A percentile compares a stretch with the other conserved stretches of the same genome.
phyloP scores from a whole-genome alignment of 2,888 invertebrate species.

The Zhuqinia jingwanae region DNA sequence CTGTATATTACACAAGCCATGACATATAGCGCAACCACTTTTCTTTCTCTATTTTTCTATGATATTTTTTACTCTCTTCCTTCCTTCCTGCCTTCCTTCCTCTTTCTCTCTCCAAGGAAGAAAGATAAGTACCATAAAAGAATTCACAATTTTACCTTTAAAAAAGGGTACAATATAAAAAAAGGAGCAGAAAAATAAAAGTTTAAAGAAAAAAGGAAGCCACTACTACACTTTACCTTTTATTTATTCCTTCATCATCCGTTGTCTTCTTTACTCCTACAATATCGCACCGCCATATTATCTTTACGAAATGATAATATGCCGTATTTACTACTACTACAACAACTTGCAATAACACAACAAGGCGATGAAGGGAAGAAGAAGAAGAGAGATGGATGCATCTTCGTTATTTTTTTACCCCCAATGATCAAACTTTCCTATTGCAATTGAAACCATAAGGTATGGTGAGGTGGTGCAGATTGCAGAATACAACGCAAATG shows the following conservation, averaged over 20 bases:
- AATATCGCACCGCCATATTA: too few species aligned
- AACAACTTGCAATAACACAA: too few species aligned
- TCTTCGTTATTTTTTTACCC: neutral
- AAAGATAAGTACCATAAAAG: neutral
- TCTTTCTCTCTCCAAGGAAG: neutral
- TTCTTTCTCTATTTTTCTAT: neutral
- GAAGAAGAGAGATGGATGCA: neutral
- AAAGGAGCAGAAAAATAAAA: too few species aligned
- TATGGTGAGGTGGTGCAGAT: constrained; percentile 10
- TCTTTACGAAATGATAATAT: too few species aligned
- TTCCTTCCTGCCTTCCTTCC: constrained; percentile 19
- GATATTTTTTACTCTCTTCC: neutral
- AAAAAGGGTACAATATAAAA: neutral
- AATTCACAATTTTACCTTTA: constrained; percentile 12
- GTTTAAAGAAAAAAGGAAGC: too few species aligned
- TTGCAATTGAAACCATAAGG: constrained; percentile 54
- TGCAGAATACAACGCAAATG: neutral
- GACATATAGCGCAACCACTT: neutral
- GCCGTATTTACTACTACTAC: too few species aligned
- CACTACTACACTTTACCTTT: neutral
- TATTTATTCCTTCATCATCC: neutral
- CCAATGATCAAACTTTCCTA: neutral
- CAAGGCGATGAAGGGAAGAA: neutral
- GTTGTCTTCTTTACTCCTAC: too few species aligned
- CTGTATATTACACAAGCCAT: neutral